phyloP scores from a whole-genome alignment of 2,888 invertebrate species.

The Eugnorisma glareosa region DNA sequence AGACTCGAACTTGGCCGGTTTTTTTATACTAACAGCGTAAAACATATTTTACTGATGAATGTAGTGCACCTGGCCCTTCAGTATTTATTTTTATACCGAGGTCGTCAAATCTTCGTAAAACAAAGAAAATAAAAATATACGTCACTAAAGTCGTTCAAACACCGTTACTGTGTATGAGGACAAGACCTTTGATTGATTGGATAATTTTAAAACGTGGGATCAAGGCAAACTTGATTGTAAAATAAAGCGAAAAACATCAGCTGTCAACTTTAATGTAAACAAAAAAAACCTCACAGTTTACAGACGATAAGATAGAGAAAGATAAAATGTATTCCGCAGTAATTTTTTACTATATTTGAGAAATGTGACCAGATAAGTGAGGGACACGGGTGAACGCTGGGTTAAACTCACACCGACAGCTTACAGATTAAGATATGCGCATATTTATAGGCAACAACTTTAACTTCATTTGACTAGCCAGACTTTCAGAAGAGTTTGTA shows the following conservation, averaged over 20 bases:
- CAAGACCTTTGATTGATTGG: conserved; percentile 42
- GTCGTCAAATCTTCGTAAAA: background rate
- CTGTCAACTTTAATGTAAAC: conserved; percentile 53
- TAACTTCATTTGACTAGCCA: conserved; percentile 4
- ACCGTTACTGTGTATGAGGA: conserved; percentile 20
- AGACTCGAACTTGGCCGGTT: too few species aligned
- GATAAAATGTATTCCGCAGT: conserved; percentile 73
- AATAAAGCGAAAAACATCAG: conserved; percentile 49
- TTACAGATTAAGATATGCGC: conserved; percentile 43
- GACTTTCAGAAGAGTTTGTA: background rate
- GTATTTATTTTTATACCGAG: conserved; percentile 13
- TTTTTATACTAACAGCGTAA: background rate
- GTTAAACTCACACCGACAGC: conserved; percentile 51
- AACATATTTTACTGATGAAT: conserved; percentile 6
- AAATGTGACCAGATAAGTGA: conserved; percentile 66
- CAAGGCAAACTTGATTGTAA: conserved; percentile 41
- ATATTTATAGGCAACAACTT: conserved; percentile 44
- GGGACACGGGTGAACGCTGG: conserved; percentile 61
- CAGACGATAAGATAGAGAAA: conserved; percentile 69
- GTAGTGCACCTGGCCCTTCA: background rate
- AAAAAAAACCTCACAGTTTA: conserved; percentile 59
- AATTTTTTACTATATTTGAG: conserved; percentile 63
- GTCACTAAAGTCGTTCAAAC: conserved; percentile 21
- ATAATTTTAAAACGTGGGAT: conserved; percentile 34
- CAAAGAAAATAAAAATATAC: conserved; percentile 15